These are phyloP conservation scores for Hippocampus mohnikei DNA, from an alignment of 2,113 vertebrate genomes.

Conservation along the genomic window DNA sequence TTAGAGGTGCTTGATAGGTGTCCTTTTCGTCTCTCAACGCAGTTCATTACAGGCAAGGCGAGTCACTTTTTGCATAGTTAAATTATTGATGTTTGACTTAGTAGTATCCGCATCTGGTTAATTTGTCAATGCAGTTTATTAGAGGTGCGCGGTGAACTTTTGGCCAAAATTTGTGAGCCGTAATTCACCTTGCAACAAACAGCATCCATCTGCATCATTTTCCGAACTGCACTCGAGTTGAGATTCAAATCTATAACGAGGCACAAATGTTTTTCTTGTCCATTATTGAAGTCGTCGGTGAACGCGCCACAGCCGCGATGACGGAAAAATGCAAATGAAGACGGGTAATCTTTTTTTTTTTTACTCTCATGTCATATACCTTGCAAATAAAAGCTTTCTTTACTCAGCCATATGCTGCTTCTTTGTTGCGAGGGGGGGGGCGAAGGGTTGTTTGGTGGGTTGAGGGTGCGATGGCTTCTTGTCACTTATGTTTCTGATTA, in stretches of 20 bases:
- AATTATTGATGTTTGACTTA: not conserved
- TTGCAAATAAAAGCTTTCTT: slow-evolving; percentile 80
- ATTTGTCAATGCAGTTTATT: not conserved
- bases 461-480: slow-evolving; percentile 85
- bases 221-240: slow-evolving; percentile 67
- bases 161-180: slow-evolving; percentile 18
- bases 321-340: slow-evolving; percentile 75
- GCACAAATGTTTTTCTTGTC: slow-evolving; percentile 66
- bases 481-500: slow-evolving; percentile 99
- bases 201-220: slow-evolving; percentile 67
- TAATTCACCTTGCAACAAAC: slow-evolving; percentile 69
- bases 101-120: not conserved
- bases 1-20: too few relatives aligned
- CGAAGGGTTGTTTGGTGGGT: not conserved
- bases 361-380: slow-evolving; percentile 77
- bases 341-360: slow-evolving; percentile 65
- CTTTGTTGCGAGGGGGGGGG: slow-evolving; percentile 76
- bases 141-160: not conserved
- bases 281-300: slow-evolving; percentile 70
- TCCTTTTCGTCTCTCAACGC: too few relatives aligned
- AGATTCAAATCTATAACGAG: slow-evolving; percentile 69
- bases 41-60: too few relatives aligned
- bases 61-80: too few relatives aligned
- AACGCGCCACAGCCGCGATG: slow-evolving; percentile 58
- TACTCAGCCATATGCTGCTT: slow-evolving; percentile 99